Percentiles rank a stretch among this genome's conserved stretches.
Evolutionary conservation across 2,888 invertebrate genomes (phyloP).

Genomic region (Nomada fabriciana): DNA sequence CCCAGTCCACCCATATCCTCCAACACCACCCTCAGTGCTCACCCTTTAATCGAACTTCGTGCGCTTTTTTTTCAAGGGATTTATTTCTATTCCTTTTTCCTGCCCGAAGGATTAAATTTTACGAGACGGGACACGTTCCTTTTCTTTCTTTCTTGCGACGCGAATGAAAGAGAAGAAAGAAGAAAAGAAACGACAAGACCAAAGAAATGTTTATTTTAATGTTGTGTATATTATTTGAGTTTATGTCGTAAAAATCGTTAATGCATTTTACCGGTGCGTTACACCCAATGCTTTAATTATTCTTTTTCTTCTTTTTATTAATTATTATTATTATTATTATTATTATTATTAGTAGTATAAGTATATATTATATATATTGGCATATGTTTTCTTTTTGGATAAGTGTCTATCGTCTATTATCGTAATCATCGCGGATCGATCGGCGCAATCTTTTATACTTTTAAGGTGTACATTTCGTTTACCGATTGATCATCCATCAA

Average conservation of each 20-base stretch:
- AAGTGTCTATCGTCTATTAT: conserved; percentile 43
- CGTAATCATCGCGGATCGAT: conserved; percentile 43
- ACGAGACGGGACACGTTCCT: conserved; percentile 52
- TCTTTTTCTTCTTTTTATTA: conserved; percentile 21
- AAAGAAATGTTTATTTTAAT: conserved; percentile 73
- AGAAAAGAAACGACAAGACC: conserved; percentile 59
- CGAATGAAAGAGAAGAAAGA: conserved; percentile 13
- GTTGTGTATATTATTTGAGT: conserved; percentile 72
- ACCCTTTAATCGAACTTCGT: conserved; percentile 21
- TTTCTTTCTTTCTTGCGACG: conserved; percentile 51
- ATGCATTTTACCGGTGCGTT: conserved; percentile 59
- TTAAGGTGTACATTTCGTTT: conserved; percentile 70
- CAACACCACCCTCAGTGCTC: background rate
- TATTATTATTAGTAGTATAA: conserved; percentile 49
- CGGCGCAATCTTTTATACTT: conserved; percentile 41
- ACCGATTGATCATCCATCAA: conserved; percentile 48
- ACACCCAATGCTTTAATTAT: conserved; percentile 70
- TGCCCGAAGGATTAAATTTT: conserved; percentile 28
- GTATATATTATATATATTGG: conserved; percentile 37
- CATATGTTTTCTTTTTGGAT: conserved; percentile 31
- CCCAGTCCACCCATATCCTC: background rate
- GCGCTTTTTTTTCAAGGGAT: background rate
- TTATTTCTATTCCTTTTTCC: background rate
- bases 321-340: conserved; percentile 6
- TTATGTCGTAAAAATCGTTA: conserved; percentile 61